Conservation (phyloP, 2,888 invertebrate genomes). For the Oscheius onirici region DNA sequence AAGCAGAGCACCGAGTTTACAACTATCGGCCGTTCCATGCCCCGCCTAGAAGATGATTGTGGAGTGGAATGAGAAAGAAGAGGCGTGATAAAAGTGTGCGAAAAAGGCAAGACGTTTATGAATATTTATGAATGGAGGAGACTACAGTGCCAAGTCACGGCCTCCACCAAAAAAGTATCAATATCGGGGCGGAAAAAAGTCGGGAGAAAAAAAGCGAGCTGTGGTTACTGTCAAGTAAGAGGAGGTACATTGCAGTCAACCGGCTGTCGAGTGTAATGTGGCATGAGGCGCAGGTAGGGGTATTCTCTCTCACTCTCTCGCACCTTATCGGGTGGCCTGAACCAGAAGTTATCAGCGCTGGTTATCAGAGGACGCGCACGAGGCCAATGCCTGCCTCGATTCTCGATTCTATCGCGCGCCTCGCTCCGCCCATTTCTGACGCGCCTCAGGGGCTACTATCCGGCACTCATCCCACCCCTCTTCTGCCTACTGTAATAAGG, state of each 20-base stretch:
- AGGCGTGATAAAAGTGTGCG: not conserved
- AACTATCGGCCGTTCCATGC: slow-evolving; percentile 32
- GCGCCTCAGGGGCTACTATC: slow-evolving; percentile 33
- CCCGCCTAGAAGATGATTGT: slow-evolving; percentile 18
- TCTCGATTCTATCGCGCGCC: slow-evolving; percentile 35
- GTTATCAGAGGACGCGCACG: slow-evolving; percentile 34
- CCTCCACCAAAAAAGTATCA: not conserved
- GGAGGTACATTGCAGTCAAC: slow-evolving; percentile 18
- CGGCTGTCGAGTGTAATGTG: slow-evolving; percentile 27
- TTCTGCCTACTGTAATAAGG: not conserved
- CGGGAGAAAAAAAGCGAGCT: slow-evolving; percentile 3
- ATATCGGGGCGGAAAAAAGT: slow-evolving; percentile 9
- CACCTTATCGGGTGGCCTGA: slow-evolving; percentile 34
- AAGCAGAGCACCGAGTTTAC: slow-evolving; percentile 65
- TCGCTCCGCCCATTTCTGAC: slow-evolving; percentile 32
- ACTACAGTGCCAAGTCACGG: too few species aligned
- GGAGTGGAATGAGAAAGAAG: not conserved
- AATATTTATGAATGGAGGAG: not conserved
- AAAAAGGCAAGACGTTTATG: not conserved
- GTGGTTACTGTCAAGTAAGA: slow-evolving; percentile 23
- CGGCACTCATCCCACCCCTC: slow-evolving; percentile 3
- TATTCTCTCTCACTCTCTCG: slow-evolving; percentile 22
- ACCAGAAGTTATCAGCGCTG: slow-evolving; percentile 35
- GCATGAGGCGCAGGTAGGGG: slow-evolving; percentile 29
- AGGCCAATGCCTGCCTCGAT: slow-evolving; percentile 33